Percentiles rank a stretch among this genome's conserved stretches.
phyloP scores from a whole-genome alignment of 2,888 invertebrate genomes.

The Litoditis marina region DNA sequence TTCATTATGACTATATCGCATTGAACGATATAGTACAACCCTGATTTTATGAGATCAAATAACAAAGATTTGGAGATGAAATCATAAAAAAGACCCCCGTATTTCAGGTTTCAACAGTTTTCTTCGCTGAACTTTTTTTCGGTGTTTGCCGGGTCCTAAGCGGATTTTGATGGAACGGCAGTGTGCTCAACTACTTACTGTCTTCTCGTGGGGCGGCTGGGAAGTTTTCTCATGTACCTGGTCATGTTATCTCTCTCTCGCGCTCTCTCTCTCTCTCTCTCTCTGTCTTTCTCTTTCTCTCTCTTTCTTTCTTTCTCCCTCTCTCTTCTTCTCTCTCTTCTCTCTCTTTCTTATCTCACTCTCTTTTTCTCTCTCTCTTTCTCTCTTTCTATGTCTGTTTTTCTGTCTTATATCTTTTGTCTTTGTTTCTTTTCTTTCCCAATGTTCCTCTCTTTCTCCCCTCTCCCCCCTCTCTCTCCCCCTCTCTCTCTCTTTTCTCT shows the following conservation, averaged over 20 bases:
- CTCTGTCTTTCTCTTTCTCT: constrained; percentile 5
- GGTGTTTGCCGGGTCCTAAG: too few species aligned
- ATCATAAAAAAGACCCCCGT: too few species aligned
- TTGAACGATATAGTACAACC: too few species aligned
- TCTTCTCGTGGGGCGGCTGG: too few species aligned
- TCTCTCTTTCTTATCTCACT: neutral
- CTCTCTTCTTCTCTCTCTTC: neutral
- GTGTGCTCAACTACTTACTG: too few species aligned
- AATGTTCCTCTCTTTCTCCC: neutral
- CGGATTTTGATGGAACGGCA: too few species aligned
- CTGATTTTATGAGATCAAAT: too few species aligned
- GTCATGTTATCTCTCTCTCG: neutral
- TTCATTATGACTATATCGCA: too few species aligned
- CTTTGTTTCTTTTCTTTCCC: constrained; percentile 6
- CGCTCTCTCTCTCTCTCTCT: neutral
- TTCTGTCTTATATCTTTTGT: neutral
- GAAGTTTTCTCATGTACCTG: too few species aligned
- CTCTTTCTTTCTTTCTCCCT: neutral
- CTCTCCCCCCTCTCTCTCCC: constrained; percentile 11
- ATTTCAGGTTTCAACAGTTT: too few species aligned
- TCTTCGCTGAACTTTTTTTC: too few species aligned
- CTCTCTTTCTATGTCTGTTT: neutral
- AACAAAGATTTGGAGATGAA: too few species aligned
- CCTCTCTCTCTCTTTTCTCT: constrained; percentile 5
- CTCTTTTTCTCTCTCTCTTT: neutral